A percentile compares a stretch with the other conserved stretches of the same genome.
phyloP scores from a whole-genome alignment of 2,113 vertebrate genomes.

The Zapus hudsonius region DNA sequence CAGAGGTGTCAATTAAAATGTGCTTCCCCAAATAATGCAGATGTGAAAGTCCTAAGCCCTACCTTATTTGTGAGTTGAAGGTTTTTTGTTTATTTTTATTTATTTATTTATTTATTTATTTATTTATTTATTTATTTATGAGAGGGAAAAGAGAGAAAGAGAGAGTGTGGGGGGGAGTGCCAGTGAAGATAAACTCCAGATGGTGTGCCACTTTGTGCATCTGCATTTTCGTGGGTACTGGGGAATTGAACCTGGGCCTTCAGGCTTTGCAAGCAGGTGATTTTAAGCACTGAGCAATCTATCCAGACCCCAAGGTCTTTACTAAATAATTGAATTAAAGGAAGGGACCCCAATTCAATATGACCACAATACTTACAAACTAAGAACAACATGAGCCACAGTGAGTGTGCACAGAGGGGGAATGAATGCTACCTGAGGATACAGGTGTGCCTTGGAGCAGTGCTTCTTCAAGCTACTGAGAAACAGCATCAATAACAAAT shows the following conservation, averaged over 20 bases:
- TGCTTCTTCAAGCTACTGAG: background rate
- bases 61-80: background rate
- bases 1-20: background rate
- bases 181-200: too few relatives aligned
- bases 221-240: too few relatives aligned
- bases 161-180: too few relatives aligned
- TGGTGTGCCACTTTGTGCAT: too few relatives aligned
- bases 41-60: background rate
- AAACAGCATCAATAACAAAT: background rate
- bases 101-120: too few relatives aligned
- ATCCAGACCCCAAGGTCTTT: background rate
- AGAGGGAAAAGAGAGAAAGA: too few relatives aligned
- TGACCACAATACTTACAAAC: background rate
- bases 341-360: background rate
- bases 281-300: background rate
- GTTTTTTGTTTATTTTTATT: too few relatives aligned
- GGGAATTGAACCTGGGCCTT: too few relatives aligned
- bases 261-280: too few relatives aligned
- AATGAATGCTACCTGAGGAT: background rate
- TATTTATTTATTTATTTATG: too few relatives aligned
- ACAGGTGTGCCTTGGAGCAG: background rate
- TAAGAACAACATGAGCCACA: background rate
- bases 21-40: background rate
- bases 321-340: background rate
- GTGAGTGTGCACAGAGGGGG: background rate